These are phyloP conservation scores for Atta cephalotes DNA, from an alignment of 1,140 invertebrate genomes.

Conservation along the genomic window DNA sequence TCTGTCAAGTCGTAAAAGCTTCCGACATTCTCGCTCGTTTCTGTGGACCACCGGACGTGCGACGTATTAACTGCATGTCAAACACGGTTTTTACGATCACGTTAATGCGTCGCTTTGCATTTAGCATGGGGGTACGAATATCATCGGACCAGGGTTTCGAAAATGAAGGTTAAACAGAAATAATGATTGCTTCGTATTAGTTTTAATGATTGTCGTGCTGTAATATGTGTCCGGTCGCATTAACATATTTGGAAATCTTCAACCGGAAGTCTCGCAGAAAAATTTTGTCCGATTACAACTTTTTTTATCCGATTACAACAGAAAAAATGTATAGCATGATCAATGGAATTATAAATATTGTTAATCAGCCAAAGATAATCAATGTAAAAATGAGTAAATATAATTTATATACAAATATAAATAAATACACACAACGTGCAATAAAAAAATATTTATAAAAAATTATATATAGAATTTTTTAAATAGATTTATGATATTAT, in stretches of 20 bases:
- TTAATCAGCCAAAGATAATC: background rate
- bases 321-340: background rate
- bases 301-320: background rate
- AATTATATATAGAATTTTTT: constrained; percentile 2
- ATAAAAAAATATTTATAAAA: background rate
- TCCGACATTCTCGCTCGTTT: constrained; percentile 6
- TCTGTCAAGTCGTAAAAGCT: constrained; percentile 40
- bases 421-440: background rate
- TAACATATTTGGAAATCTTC: background rate
- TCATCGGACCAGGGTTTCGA: background rate
- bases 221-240: constrained; percentile 1
- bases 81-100: constrained; percentile 73
- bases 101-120: constrained; percentile 56
- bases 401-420: background rate
- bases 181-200: constrained; percentile 60
- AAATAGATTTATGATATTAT: background rate
- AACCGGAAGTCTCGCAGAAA: too few species aligned
- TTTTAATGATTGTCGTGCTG: constrained; percentile 35
- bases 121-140: constrained; percentile 54
- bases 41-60: constrained; percentile 54
- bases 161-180: constrained; percentile 37
- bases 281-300: background rate
- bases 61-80: constrained; percentile 67
- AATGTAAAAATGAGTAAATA: constrained; percentile 5
- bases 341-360: background rate